These are phyloP conservation scores for Axinella damicornis DNA, from an alignment of 37 sponge, comb jelly and placozoan species.

Conservation along the genomic window DNA sequence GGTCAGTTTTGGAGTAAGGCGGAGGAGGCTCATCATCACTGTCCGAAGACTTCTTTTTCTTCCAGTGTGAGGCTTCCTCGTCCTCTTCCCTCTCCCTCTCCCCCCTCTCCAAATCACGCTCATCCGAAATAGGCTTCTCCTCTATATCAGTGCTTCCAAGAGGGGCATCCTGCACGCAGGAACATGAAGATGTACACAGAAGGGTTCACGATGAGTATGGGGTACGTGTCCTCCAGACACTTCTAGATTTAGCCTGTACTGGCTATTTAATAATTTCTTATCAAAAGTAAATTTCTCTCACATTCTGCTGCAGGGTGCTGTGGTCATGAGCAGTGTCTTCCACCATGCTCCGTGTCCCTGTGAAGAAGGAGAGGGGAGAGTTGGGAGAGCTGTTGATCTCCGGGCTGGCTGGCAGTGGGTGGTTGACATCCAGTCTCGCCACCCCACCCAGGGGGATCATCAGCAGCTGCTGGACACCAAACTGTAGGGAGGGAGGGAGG, in stretches of 20 bases:
- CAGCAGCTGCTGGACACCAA: slow-evolving; percentile 63
- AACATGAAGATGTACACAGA: background rate
- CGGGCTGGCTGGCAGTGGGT: slow-evolving; percentile 34
- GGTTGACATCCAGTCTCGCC: slow-evolving; percentile 47
- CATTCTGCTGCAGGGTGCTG: no score
- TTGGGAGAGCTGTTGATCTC: slow-evolving; percentile 26
- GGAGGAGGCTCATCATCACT: slow-evolving; percentile 59
- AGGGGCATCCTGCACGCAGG: background rate
- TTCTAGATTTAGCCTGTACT: no score
- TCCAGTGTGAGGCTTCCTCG: slow-evolving; percentile 9
- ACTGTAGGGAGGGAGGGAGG: slow-evolving; percentile 6
- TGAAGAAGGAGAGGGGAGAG: slow-evolving; percentile 6
- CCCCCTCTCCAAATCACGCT: slow-evolving; percentile 10
- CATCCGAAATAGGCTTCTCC: slow-evolving; percentile 1
- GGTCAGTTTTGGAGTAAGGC: slow-evolving; percentile 49
- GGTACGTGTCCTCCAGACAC: no score
- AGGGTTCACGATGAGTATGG: no score
- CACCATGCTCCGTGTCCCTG: no score
- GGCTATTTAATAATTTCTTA: no score
- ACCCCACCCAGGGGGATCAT: slow-evolving; percentile 27
- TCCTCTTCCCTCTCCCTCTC: slow-evolving; percentile 12
- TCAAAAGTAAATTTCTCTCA: no score
- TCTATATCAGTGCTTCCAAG: background rate
- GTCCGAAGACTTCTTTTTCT: slow-evolving; percentile 35
- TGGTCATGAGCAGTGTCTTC: no score